Percentiles rank a stretch among this genome's conserved stretches.
phyloP scores from a whole-genome alignment of 2,797 vertebrate species.

The Steatocranus sp. region DNA sequence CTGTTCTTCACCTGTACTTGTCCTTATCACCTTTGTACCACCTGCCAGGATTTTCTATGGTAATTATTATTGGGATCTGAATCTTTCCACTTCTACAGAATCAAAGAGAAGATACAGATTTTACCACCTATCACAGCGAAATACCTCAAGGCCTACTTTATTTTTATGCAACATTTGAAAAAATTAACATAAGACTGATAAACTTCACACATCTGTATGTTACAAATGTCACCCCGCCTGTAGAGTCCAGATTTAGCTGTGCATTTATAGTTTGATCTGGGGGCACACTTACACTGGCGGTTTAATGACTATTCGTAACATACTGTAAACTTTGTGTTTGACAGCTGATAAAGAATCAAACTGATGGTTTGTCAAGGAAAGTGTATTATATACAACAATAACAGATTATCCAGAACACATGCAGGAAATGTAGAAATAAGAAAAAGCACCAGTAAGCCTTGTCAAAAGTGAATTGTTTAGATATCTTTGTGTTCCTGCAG shows the following conservation, averaged over 20 bases:
- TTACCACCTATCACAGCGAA: not conserved
- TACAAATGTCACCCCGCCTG: not conserved
- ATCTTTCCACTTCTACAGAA: not conserved
- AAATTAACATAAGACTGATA: not conserved
- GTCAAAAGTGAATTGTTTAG: not conserved
- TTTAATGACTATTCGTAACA: not conserved
- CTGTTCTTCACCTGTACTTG: not conserved
- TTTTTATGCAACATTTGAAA: not conserved
- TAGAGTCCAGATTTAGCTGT: not conserved
- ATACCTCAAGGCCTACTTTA: not conserved
- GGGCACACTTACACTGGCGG: not conserved
- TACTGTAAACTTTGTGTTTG: not conserved
- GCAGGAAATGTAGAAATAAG: not conserved
- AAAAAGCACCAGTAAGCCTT: not conserved
- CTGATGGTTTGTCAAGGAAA: not conserved
- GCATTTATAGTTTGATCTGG: not conserved
- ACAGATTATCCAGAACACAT: not conserved
- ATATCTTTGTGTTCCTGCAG: not conserved
- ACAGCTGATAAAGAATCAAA: not conserved
- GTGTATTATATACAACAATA: not conserved
- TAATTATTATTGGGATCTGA: not conserved
- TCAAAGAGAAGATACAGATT: not conserved
- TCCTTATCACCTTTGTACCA: not conserved
- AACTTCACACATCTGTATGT: not conserved
- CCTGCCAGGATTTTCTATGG: not conserved